Base-by-base conservation (phyloP, 1,140 invertebrate species). In the Euborellia annulipes region DNA sequence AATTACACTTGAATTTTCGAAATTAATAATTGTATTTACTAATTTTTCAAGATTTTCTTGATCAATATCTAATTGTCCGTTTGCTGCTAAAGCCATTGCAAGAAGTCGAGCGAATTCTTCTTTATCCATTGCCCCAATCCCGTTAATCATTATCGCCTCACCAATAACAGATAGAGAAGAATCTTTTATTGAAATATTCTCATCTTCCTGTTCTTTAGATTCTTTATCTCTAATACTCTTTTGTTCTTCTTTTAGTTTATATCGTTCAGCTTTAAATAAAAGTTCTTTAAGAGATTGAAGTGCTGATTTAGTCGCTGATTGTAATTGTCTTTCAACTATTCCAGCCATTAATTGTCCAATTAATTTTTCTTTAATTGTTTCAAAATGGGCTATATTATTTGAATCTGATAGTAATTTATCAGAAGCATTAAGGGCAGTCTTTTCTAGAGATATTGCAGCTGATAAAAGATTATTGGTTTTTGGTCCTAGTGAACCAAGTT, bases 361-460 rank as follows among this genome's bases (percentile, higher is more conserved):
- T 11, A 89, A 62, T 59, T 86, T 87, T 56, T 88, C 84, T 57
- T 86, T 86, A 0, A 79, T 76, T 0, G 82, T 85, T 63, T 87
- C 85, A 42, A 89, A 74, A 36, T 86, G 64, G 0, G 83, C 77
- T 53, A 73, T 73, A 41, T 80, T 75, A 27, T 76, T 68, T 19
- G 82, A 76, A 50, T 79, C 75, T 21, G 73, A 67, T 0, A 87
- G 55, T 2, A 87, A 52, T 41, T 78, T 72, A 43, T 84, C 81
- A 0, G 82, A 80, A 3, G 80, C 79, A 59, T 82, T 67, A 50
- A 67, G 57, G 16, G 62, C 16, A 13, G 68, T 68, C 60, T 82
- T 85, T 53, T 88, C 84, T 62, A 85, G 72, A 14, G 78, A 76
- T 9, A 89, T 57, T 0, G 82, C 82, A 48, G 75, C 73, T 1